Evolutionary conservation across 1,140 invertebrate genomes (phyloP), one percentile per base, ranked within the genome.

Genomic region (Sitobion miscanthi): DNA sequence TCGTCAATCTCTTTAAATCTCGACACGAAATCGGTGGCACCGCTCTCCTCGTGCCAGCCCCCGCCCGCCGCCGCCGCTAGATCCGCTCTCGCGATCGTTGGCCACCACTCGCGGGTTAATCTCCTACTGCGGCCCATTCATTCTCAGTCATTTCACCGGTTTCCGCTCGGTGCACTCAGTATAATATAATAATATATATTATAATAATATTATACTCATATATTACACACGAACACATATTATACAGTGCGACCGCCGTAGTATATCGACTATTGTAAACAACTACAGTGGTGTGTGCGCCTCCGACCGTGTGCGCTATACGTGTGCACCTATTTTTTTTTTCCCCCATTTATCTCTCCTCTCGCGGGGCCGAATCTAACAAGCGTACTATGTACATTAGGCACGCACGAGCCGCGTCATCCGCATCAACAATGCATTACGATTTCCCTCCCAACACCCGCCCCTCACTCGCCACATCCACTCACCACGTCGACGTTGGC

Each of bases 341-440:
- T 91, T n/a, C 85, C 45, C 35, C n/a, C 14, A 77, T 77, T 77
- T 77, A 77, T 77, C 30, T 83, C 47, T 85, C n/a, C 9, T 42
- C 77, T 92, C 62, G 14, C 62, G 25, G 11, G 20, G n/a, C 62
- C 91, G 69, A 85, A 93, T 86, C 82, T 93, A 93, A 93, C 91
- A 52, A 93, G 82, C 87, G 20, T 9, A n/a, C 47, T 54, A 54
- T 45, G 20, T 21, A n/a, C 77, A 54, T 93, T 93, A 93, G 91
- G 82, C 38, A 93, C 91, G 91, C 91, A 93, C 91, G 91, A 93
- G 91, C 91, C 82, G n/a, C 35, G 82, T 92, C 47, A 35, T 93
- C 52, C 47, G n/a, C 77, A 83, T 52, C 49, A 42, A 92, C 91
- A 85, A 83, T 42, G 77, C 77, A 85, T 85, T 52, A 92, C 17